Base-by-base conservation (phyloP, 2,113 vertebrate genomes). In the Chascanopsetta lugubris region DNA sequence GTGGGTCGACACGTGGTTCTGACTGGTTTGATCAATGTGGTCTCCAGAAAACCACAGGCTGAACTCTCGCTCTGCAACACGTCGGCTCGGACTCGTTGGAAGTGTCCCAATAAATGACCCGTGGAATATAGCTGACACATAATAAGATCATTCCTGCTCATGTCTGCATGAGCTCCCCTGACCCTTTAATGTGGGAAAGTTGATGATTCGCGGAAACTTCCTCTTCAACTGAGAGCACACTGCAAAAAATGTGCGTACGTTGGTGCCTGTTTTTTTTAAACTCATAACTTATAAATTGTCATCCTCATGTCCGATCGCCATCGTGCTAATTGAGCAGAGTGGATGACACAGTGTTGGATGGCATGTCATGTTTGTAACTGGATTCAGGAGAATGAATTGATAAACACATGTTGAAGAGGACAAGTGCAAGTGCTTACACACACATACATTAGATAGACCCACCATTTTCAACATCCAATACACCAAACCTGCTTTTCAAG, bases 141-240 rank as follows among this genome's bases (percentile, higher is more conserved):
- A 69, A 63, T 73, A 55, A 75, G 59, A 59, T 65, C 3, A 61
- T 79, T 79, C 77, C 69, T 74, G 75, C 72, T 67, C 64, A 10
- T 79, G 68, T 75, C 62, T 77, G 81, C 73, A 84, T 64, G 59
- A 72, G 69, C 70, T 72, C 62, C 29, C 15, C 32, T 40, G 34
- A 61, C 27, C 62, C 62, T 61, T 55, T 65, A 68, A 29, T 72
- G 67, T 51, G 53, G 38, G 55, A 83, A 80, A 85, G 67, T 64
- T 85, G 74, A 85, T 83, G 77, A 83, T 79, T 79, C 51, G 6
- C 66, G 61, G 46, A 69, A 69, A 61, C 46, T 54, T 63, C 47
- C 60, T 48, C 34, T 40, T 47, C 8, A 69, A 59, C 67, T 73
- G 69, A 79, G 72, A 70, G 73, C 74, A 78, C 38, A 73, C 61